Percentiles rank a stretch among this genome's conserved stretches.
These are phyloP conservation scores for Pherbina coryleti DNA, from an alignment of 2,888 invertebrate genomes.

Conservation along the genomic window DNA sequence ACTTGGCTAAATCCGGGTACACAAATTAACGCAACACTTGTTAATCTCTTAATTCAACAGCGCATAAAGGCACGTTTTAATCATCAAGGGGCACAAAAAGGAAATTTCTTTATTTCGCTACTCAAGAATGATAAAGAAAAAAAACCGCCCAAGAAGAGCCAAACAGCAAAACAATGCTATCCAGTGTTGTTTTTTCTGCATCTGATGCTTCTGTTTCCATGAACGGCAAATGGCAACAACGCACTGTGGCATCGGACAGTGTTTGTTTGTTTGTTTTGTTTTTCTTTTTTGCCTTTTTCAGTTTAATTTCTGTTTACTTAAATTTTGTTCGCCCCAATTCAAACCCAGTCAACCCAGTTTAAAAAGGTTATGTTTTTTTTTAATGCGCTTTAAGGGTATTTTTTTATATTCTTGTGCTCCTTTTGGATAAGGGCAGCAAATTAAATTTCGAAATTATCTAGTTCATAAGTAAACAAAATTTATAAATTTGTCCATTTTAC, in stretches of 20 bases:
- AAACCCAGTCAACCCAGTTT: not conserved
- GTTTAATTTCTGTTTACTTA: not conserved
- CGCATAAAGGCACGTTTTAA: constrained; percentile 39
- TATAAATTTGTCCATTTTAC: too few relatives aligned
- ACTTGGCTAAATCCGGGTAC: constrained; percentile 24
- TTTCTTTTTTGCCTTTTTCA: not conserved
- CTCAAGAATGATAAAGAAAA: constrained; percentile 3
- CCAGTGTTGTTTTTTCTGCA: constrained; percentile 11
- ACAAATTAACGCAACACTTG: constrained; percentile 46
- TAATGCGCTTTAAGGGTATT: not conserved
- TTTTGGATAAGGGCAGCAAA: too few relatives aligned
- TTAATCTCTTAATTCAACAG: constrained; percentile 43
- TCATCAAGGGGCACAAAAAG: constrained; percentile 4
- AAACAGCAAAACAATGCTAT: constrained; percentile 13
- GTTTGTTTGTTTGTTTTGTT: not conserved
- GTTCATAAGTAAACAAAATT: too few relatives aligned
- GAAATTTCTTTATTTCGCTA: constrained; percentile 22
- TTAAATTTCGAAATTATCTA: too few relatives aligned
- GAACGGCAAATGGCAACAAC: constrained; percentile 10
- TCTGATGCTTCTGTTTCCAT: constrained; percentile 7
- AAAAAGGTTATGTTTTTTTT: not conserved
- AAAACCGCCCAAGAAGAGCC: not conserved
- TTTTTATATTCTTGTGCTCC: not conserved
- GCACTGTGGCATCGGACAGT: not conserved
- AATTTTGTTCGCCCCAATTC: not conserved